Percentiles rank a stretch among this genome's conserved stretches.
Evolutionary conservation across 2,888 invertebrate species (phyloP).

Genomic region (Malacosoma neustria): DNA sequence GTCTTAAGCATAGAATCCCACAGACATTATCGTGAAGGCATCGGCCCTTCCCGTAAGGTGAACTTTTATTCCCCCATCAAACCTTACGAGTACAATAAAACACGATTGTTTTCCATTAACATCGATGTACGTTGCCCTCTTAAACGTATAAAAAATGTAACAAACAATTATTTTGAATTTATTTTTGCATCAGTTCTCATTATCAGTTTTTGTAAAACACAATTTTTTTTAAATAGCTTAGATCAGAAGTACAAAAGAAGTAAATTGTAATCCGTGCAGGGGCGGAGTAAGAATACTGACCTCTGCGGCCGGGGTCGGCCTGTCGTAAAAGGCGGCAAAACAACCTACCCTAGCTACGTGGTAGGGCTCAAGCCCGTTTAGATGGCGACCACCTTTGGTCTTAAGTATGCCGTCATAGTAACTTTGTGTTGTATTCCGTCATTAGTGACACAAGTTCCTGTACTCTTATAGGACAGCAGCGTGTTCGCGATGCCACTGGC

Average conservation of each 20-base stretch:
- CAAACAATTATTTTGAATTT: conserved; percentile 15
- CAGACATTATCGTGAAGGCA: conserved; percentile 58
- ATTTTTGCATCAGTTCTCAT: conserved; percentile 15
- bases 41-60: conserved; percentile 61
- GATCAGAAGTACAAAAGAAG: conserved; percentile 8
- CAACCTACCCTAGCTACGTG: no score
- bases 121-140: conserved; percentile 29
- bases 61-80: conserved; percentile 69
- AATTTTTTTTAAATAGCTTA: conserved; percentile 12
- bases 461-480: no score
- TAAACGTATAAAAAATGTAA: conserved; percentile 15
- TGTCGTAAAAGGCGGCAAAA: no score
- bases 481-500: no score
- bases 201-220: conserved; percentile 9
- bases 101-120: conserved; percentile 72
- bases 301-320: no score
- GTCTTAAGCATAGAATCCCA: conserved; percentile 57
- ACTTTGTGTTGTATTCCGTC: no score
- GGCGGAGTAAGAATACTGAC: neutral
- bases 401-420: no score
- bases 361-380: no score
- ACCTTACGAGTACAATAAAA: conserved; percentile 69
- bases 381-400: no score
- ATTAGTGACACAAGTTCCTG: no score
- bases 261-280: no score